Conservation (phyloP, 2,797 vertebrate genomes). For the Gymnodraco acuticeps region DNA sequence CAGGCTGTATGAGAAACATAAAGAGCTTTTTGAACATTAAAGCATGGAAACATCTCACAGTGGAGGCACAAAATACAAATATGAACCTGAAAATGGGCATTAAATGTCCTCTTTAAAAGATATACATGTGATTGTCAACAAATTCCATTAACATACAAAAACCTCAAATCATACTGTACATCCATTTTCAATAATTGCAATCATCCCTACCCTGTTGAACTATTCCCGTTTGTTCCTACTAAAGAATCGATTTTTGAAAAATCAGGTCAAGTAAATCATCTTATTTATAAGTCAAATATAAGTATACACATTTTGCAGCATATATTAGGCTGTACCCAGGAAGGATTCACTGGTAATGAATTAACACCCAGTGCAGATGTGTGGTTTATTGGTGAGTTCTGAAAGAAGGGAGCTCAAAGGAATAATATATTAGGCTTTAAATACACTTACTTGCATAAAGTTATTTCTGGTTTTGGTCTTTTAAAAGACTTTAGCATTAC, state of each 20-base stretch:
- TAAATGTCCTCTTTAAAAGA: too few relatives aligned
- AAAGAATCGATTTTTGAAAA: background rate
- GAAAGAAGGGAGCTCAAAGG: background rate
- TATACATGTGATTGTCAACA: background rate
- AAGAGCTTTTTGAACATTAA: too few relatives aligned
- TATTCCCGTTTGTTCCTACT: background rate
- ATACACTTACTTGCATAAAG: background rate
- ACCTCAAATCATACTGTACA: background rate
- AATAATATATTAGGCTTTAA: background rate
- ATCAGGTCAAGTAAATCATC: background rate
- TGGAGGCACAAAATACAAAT: too few relatives aligned
- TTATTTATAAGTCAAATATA: too few relatives aligned
- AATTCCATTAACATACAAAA: background rate
- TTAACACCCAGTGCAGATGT: too few relatives aligned
- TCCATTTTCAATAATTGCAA: background rate
- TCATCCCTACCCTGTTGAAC: background rate
- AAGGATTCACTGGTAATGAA: too few relatives aligned
- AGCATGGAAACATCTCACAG: too few relatives aligned
- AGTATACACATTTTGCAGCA: too few relatives aligned
- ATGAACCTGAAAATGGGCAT: too few relatives aligned
- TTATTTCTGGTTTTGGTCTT: background rate
- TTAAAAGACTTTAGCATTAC: background rate
- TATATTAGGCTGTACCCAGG: too few relatives aligned
- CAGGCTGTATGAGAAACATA: too few relatives aligned
- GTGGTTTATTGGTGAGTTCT: too few relatives aligned